phyloP scores from a whole-genome alignment of 2,113 vertebrate genomes.

The Gorilla gorilla region DNA sequence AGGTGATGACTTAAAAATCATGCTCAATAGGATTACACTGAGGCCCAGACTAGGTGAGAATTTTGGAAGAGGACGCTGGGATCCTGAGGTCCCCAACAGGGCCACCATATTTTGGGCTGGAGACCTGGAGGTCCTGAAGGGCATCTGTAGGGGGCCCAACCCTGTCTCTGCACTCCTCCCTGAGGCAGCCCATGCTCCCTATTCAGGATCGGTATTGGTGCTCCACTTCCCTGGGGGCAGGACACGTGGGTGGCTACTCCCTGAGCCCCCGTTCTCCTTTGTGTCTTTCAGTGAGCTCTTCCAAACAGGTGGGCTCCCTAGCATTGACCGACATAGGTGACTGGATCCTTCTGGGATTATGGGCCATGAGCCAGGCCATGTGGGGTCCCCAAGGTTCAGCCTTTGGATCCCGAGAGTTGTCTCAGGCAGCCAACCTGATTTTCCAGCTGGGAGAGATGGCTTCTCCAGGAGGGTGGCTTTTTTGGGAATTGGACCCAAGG shows the following conservation, averaged over 20 bases:
- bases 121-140: not conserved
- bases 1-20: no score
- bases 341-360: not conserved
- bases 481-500: no score
- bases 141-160: not conserved
- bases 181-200: not conserved
- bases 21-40: no score
- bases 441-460: no score
- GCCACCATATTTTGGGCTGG: not conserved
- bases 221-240: not conserved
- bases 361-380: not conserved
- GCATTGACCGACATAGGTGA: not conserved
- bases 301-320: not conserved
- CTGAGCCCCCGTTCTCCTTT: not conserved
- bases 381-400: not conserved
- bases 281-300: not conserved
- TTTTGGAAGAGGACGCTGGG: no score
- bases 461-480: no score
- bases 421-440: no score
- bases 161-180: fast-evolving
- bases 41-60: no score
- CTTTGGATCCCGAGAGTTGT: fast-evolving
- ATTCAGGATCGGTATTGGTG: fast-evolving
- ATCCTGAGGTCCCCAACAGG: no score
- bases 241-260: fast-evolving